Evolutionary conservation across 30 jellyfish, hydroid and myxozoan species (phyloP).

Genomic region (Aurelia sp.): DNA sequence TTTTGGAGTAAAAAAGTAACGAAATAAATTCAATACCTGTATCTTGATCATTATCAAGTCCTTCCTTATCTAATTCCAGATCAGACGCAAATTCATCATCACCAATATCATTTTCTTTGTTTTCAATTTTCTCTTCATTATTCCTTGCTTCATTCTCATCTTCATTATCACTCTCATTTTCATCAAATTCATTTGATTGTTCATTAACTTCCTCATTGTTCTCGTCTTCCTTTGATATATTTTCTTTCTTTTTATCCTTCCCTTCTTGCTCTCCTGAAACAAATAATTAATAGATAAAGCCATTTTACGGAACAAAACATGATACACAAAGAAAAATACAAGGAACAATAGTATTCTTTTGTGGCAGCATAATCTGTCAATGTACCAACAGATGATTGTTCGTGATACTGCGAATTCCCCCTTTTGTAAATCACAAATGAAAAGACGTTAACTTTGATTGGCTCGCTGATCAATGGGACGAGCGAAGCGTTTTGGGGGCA

Average conservation of each 20-base stretch:
- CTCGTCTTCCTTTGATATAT: constrained; percentile 19
- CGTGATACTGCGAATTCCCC: no score
- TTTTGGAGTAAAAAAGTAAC: no score
- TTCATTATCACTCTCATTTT: constrained; percentile 48
- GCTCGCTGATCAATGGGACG: no score
- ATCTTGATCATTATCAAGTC: constrained; percentile 7
- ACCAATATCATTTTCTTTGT: constrained; percentile 23
- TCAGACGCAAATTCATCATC: constrained; percentile 61
- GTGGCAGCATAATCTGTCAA: no score
- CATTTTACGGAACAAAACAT: no score
- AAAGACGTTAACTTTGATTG: no score
- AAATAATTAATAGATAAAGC: background rate
- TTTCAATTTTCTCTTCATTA: constrained; percentile 21
- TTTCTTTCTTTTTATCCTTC: constrained; percentile 39
- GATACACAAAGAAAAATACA: no score
- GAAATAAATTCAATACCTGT: no score
- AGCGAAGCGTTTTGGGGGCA: no score
- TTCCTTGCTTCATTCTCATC: constrained; percentile 58
- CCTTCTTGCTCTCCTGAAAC: constrained; percentile 85
- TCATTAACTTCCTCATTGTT: constrained; percentile 44
- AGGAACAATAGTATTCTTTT: no score
- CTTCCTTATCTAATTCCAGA: constrained; percentile 59
- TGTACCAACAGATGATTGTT: no score
- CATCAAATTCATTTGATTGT: constrained; percentile 47
- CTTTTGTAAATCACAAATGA: no score